Evolutionary conservation across 2,797 vertebrate genomes (phyloP).

Genomic region (Lithobates pipiens): DNA sequence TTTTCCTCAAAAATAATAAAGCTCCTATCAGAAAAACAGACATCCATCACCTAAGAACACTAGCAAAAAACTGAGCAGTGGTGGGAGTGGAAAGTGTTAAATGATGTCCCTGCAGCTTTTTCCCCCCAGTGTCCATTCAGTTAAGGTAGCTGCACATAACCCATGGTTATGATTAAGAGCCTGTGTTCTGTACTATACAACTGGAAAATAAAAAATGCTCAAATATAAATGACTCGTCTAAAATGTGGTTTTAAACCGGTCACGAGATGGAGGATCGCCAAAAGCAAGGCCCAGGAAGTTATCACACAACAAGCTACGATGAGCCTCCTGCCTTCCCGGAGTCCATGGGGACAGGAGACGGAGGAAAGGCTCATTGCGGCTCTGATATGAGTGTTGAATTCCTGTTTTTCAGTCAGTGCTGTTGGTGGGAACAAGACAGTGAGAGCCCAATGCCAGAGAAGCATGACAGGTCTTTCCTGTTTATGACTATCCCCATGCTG

Average conservation of each 20-base stretch:
- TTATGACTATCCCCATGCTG: conserved; percentile 4
- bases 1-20: too few species aligned
- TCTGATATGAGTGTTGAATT: conserved; percentile 19
- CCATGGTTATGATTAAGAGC: too few species aligned
- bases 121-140: too few species aligned
- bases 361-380: background rate
- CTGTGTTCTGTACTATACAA: too few species aligned
- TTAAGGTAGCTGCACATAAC: too few species aligned
- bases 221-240: too few species aligned
- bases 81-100: too few species aligned
- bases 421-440: background rate
- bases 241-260: background rate
- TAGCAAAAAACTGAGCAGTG: too few species aligned
- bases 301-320: background rate
- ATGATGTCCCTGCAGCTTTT: too few species aligned
- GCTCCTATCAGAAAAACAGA: too few species aligned
- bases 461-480: conserved; percentile 45
- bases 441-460: background rate
- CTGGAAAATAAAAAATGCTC: too few species aligned
- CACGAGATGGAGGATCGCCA: background rate
- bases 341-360: background rate
- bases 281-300: background rate
- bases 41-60: too few species aligned
- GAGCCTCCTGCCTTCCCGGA: background rate
- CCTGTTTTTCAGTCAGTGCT: conserved; percentile 44